A percentile compares a stretch with the other conserved stretches of the same genome.
phyloP scores from a whole-genome alignment of 2,113 vertebrate genomes.

The Papio anubis region DNA sequence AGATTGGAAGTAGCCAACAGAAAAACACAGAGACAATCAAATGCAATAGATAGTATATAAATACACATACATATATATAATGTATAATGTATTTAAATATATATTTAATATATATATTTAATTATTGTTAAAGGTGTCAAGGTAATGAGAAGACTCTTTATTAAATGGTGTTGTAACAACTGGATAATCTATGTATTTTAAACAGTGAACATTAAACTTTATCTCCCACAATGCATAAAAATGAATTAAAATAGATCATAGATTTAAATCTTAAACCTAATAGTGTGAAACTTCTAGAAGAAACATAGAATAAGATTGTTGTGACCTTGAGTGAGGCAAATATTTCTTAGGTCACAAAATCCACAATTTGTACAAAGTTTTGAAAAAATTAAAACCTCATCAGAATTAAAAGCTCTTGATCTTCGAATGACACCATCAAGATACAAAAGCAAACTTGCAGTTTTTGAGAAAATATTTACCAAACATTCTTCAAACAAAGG shows the following conservation, averaged over 20 bases:
- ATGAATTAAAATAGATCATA: neutral
- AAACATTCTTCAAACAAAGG: neutral
- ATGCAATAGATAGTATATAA: neutral
- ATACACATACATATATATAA: neutral
- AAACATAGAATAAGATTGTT: neutral
- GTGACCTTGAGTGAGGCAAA: neutral
- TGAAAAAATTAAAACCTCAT: neutral
- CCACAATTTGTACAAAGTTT: neutral
- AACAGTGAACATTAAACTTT: neutral
- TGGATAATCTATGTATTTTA: neutral
- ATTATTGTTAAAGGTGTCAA: neutral
- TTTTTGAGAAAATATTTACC: neutral
- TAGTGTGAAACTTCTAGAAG: neutral
- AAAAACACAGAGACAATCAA: neutral
- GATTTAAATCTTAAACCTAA: neutral
- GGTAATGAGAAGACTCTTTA: neutral
- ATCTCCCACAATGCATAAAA: neutral
- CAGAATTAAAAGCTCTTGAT: conserved; percentile 28
- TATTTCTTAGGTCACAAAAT: neutral
- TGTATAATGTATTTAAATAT: neutral
- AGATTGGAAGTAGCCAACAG: neutral
- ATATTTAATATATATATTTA: neutral
- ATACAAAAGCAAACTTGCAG: neutral
- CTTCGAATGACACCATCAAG: neutral
- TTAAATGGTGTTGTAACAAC: neutral